Evolutionary conservation across 2,113 vertebrate species (phyloP).

Genomic region (Reinhardtius hippoglossoides): DNA sequence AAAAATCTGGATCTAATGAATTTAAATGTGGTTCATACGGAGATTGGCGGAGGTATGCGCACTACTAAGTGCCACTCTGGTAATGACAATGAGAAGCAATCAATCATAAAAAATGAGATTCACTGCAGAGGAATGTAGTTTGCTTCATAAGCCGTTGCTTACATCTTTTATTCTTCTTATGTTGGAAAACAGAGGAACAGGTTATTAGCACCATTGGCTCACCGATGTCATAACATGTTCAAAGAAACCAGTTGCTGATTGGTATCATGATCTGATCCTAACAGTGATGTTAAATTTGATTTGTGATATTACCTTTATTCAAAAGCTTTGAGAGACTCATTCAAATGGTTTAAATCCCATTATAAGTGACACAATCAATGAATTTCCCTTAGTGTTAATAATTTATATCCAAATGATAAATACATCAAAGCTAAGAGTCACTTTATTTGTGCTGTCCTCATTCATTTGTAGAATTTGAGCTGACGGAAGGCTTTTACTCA

Average conservation of each 20-base stretch:
- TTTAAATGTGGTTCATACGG: neutral
- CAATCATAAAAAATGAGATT: neutral
- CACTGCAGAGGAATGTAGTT: neutral
- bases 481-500: conserved; percentile 17
- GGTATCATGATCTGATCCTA: neutral
- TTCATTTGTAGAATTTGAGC: conserved; percentile 35
- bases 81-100: neutral
- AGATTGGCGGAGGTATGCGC: neutral
- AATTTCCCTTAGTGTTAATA: neutral
- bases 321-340: neutral
- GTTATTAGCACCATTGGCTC: neutral
- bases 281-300: neutral
- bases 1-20: neutral
- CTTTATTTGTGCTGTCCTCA: conserved; percentile 8
- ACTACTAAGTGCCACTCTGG: neutral
- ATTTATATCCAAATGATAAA: conserved; percentile 1
- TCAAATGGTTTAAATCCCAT: neutral
- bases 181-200: neutral
- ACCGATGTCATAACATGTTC: neutral
- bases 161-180: neutral
- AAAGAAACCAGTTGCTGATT: neutral
- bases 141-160: neutral
- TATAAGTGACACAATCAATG: conserved; percentile 1
- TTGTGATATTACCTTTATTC: neutral
- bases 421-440: neutral